Percentiles rank a stretch among this genome's conserved stretches.
phyloP scores from a whole-genome alignment of 2,888 invertebrate species.

The Diadegma fenestrale region DNA sequence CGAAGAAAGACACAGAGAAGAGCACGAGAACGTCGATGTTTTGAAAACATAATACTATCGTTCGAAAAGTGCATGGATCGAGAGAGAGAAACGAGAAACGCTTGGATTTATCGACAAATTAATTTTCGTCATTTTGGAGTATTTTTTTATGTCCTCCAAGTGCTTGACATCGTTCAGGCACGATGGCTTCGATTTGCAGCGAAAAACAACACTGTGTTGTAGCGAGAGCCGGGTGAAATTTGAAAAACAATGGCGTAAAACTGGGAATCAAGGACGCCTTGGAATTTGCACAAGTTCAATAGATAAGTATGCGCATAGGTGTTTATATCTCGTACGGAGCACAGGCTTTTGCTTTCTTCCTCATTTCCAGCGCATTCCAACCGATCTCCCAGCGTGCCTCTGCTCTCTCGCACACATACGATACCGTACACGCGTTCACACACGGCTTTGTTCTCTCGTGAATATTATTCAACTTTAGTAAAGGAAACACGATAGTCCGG shows the following conservation, averaged over 20 bases:
- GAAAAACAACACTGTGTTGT: background rate
- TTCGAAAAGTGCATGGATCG: background rate
- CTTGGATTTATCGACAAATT: background rate
- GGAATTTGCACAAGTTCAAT: constrained; percentile 48
- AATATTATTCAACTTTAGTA: constrained; percentile 34
- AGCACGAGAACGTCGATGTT: background rate
- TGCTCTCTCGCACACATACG: constrained; percentile 33
- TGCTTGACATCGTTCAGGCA: background rate
- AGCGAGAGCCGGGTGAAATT: background rate
- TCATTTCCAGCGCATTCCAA: constrained; percentile 67
- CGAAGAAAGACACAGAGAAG: background rate
- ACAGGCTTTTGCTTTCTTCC: constrained; percentile 61
- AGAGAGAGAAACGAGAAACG: background rate
- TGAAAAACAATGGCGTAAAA: constrained; percentile 4
- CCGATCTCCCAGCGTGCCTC: constrained; percentile 55
- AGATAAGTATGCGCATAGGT: constrained; percentile 43
- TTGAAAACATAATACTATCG: background rate
- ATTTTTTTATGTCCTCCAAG: background rate
- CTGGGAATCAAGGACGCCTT: constrained; percentile 16
- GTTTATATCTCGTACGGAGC: constrained; percentile 33
- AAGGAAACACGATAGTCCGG: background rate
- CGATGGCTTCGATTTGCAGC: background rate
- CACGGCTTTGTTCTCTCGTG: constrained; percentile 61
- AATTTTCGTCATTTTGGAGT: background rate
- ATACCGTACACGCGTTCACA: constrained; percentile 52